Evolutionary conservation across 2,888 invertebrate genomes (phyloP), one percentile per base, ranked within the genome.

Genomic region (Ischnura elegans): DNA sequence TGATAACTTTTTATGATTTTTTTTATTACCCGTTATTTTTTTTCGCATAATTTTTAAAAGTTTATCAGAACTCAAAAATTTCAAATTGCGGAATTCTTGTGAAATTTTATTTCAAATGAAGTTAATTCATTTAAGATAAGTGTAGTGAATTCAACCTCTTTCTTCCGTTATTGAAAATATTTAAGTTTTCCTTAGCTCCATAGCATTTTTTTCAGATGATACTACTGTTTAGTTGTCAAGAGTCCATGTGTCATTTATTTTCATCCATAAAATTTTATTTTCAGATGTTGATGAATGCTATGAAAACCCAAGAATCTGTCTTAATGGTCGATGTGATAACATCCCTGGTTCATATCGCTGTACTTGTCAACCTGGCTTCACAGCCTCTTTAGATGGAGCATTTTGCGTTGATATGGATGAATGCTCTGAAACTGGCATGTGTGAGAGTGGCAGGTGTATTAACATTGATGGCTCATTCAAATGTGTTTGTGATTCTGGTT

Each of bases 271-370:
- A 43, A 94, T 76, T 55, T 84, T 94, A 66, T 94, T 95, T 94
- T 66, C 94, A 97, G 97, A 97, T 95, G 96, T 97, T 94, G 97
- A 97, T 95, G 97, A 97, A 95, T 97, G 97, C 95, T 95, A 97
- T 55, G 98, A 98, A 95, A 98, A 97, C 96, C 97, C 97, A 25
- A 96, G 97, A 94, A 97, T 98, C 94, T 98, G 98, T 95, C 96
- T 98, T 94, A 97, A 98, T 95, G 98, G 98, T 8, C 96, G 97
- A 94, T 98, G 98, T 95, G 97, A 97, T 95, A 98, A 98, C 95
- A 97, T 97, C 6, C 97, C 97, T 13, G 98, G 98, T 0, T 98
- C 98, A 0, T 98, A 98, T 96, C 97, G 97, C 94, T 98, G 98
- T 96, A 97, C 97, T 93, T 98, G 98, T 95, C 96, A 97, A 94